Evolutionary conservation across 2,113 vertebrate genomes (phyloP).

Genomic region (Callaeas wilsoni): DNA sequence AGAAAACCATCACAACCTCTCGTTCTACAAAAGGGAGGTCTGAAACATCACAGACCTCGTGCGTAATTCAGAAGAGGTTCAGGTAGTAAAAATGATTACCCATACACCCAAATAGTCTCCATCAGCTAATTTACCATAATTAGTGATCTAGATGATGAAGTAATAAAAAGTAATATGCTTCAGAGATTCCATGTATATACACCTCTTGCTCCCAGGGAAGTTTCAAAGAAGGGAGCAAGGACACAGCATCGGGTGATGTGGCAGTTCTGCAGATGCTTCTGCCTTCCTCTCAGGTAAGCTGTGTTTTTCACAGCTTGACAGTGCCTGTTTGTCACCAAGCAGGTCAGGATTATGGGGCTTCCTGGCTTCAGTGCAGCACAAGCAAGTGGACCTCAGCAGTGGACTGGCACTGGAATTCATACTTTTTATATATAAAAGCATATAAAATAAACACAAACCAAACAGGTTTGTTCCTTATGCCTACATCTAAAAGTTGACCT

Average conservation of each 20-base stretch:
- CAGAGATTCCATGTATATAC: not conserved
- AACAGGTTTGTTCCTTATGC: not conserved
- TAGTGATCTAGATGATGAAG: slow-evolving; percentile 22
- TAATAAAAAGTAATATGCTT: slow-evolving; percentile 7
- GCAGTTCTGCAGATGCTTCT: not conserved
- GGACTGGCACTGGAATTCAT: not conserved
- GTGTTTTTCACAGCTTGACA: not conserved
- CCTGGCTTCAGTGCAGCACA: not conserved
- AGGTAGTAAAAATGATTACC: slow-evolving; percentile 4
- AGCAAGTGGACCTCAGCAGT: not conserved
- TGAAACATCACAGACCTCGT: not conserved
- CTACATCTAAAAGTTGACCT: not conserved
- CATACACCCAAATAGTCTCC: slow-evolving; percentile 1
- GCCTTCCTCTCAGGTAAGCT: not conserved
- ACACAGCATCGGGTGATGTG: accelerated
- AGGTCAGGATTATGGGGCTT: not conserved
- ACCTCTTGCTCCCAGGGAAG: not conserved
- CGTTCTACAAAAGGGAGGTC: not conserved
- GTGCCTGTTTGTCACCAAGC: not conserved
- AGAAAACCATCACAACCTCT: not conserved
- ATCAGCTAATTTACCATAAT: slow-evolving; percentile 33
- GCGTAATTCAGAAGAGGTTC: not conserved
- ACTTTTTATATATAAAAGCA: not conserved
- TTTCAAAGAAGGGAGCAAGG: not conserved
- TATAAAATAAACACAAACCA: not conserved